Evolutionary conservation across 1,140 invertebrate genomes (phyloP).

Genomic region (Carcinoscorpius rotundicauda): DNA sequence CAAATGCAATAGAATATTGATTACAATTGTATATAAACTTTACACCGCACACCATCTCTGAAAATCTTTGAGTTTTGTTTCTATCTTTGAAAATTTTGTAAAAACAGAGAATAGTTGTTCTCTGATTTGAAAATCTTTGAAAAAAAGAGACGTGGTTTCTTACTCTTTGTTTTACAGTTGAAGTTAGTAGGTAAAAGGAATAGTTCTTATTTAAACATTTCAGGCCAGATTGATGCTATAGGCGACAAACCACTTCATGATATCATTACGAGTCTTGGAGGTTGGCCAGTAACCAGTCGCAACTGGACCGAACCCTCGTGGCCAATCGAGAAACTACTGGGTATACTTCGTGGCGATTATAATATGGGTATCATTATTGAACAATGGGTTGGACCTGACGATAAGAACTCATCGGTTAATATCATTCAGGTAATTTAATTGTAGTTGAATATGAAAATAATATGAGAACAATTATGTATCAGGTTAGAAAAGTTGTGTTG

Average conservation of each 20-base stretch:
- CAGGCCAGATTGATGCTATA: slow-evolving; percentile 29
- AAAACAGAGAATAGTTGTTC: too few relatives aligned
- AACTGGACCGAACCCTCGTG: slow-evolving; percentile 46
- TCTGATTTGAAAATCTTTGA: too few relatives aligned
- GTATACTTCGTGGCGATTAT: slow-evolving; percentile 53
- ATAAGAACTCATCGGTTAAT: slow-evolving; percentile 74
- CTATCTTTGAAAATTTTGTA: too few relatives aligned
- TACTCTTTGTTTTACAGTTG: not conserved
- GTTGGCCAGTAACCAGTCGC: slow-evolving; percentile 76
- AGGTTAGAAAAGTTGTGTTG: too few relatives aligned
- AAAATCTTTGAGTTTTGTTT: too few relatives aligned
- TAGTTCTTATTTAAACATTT: not conserved
- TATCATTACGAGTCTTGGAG: slow-evolving; percentile 60
- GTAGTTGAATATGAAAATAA: too few relatives aligned
- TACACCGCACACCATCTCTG: too few relatives aligned
- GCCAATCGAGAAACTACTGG: slow-evolving; percentile 35
- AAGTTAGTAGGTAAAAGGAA: not conserved
- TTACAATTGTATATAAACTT: too few relatives aligned
- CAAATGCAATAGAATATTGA: too few relatives aligned
- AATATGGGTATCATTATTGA: slow-evolving; percentile 74
- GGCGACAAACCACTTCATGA: slow-evolving; percentile 55
- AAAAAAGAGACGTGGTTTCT: too few relatives aligned
- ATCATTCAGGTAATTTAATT: slow-evolving; percentile 57
- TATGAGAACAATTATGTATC: too few relatives aligned
- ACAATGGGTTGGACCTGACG: slow-evolving; percentile 75